phyloP scores from a whole-genome alignment of 2,797 vertebrate genomes.

The Eidolon dupreanum region DNA sequence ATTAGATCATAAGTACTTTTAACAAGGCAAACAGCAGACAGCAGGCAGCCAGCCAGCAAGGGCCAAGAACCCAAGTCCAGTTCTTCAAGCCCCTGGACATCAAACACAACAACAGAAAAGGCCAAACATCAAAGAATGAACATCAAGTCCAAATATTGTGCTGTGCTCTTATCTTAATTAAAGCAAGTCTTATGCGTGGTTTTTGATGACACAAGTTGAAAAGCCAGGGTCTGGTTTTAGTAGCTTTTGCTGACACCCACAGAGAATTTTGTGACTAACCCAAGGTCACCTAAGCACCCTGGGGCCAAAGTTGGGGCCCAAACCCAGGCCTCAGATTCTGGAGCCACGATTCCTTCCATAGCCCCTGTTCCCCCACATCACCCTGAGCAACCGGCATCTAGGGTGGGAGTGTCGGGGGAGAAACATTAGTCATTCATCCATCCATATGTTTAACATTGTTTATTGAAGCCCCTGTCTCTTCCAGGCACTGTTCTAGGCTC shows the following conservation, averaged over 20 bases:
- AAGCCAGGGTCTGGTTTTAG: conserved; percentile 72
- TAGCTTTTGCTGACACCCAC: conserved; percentile 73
- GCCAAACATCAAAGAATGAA: conserved; percentile 72
- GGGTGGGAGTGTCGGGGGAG: neutral
- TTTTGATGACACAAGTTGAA: conserved; percentile 70
- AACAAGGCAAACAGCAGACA: conserved; percentile 68
- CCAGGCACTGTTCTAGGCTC: neutral
- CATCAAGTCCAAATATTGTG: conserved; percentile 60
- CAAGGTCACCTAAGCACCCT: conserved; percentile 74
- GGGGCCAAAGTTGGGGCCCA: conserved; percentile 29
- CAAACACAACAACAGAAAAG: conserved; percentile 68
- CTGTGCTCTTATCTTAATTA: conserved; percentile 79
- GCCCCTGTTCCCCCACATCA: neutral
- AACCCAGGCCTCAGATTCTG: conserved; percentile 42
- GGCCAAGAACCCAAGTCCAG: conserved; percentile 51
- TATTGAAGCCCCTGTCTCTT: neutral
- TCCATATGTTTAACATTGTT: neutral
- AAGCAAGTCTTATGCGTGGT: conserved; percentile 69
- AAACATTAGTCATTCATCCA: neutral
- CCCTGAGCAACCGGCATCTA: neutral
- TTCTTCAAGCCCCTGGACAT: conserved; percentile 63
- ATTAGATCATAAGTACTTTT: conserved; percentile 69
- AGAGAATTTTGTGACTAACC: conserved; percentile 72
- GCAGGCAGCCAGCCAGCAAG: conserved; percentile 59
- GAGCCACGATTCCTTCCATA: neutral